phyloP scores from a whole-genome alignment of 2,113 vertebrate species.

The Siniperca chuatsi region DNA sequence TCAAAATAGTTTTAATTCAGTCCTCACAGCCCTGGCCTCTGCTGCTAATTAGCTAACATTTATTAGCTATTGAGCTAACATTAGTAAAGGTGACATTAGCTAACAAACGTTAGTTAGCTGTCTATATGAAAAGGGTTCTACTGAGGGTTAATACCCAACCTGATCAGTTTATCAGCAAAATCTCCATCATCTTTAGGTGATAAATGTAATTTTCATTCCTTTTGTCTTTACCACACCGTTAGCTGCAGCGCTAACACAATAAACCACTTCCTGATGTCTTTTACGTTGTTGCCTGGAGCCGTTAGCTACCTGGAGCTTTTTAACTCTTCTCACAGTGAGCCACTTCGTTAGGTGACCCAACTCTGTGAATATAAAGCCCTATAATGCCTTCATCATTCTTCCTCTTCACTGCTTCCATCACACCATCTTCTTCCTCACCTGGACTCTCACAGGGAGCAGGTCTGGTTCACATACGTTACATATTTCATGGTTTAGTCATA shows the following conservation, averaged over 20 bases:
- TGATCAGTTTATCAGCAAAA: background rate
- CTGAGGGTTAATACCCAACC: background rate
- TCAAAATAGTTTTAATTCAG: no score
- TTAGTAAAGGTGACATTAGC: background rate
- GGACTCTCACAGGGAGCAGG: slow-evolving; percentile 35
- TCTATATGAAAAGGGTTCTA: background rate
- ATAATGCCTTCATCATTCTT: background rate
- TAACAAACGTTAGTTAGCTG: background rate
- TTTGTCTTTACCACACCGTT: background rate
- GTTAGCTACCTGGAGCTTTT: background rate
- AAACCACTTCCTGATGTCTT: background rate
- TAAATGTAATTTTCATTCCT: background rate
- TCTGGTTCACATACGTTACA: background rate
- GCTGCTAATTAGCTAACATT: background rate
- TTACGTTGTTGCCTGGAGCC: background rate
- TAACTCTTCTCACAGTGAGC: background rate
- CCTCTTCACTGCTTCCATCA: background rate
- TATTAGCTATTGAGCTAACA: background rate
- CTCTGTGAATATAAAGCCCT: slow-evolving; percentile 25
- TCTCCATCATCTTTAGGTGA: background rate
- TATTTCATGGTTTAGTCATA: background rate
- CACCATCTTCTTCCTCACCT: slow-evolving; percentile 20
- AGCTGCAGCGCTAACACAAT: background rate
- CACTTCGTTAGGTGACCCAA: background rate
- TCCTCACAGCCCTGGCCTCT: no score